Conservation (phyloP, 2,113 vertebrate species). For the Ornithorhynchus anatinus region DNA sequence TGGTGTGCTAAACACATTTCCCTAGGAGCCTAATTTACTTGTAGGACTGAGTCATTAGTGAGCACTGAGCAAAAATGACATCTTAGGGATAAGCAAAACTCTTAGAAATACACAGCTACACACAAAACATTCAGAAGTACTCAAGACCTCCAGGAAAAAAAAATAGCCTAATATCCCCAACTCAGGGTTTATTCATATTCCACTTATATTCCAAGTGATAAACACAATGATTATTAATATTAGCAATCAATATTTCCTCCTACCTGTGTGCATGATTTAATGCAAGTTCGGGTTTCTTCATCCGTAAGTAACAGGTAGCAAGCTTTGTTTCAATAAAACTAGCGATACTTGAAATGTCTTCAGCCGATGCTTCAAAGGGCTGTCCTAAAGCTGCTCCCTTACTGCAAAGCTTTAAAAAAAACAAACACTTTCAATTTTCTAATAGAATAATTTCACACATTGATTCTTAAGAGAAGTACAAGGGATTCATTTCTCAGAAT, state of each 20-base stretch:
- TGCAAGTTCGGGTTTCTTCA: conserved; percentile 68
- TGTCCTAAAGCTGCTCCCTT: conserved; percentile 63
- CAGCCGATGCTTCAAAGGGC: conserved; percentile 56
- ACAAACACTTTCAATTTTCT: neutral
- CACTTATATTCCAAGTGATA: too few species aligned
- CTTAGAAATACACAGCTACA: too few species aligned
- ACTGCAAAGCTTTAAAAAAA: conserved; percentile 67
- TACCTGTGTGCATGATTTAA: conserved; percentile 75
- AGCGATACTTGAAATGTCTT: conserved; percentile 67
- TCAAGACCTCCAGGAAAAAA: too few species aligned
- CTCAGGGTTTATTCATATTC: too few species aligned
- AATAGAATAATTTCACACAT: conserved; percentile 5
- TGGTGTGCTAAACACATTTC: too few species aligned
- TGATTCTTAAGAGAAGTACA: conserved; percentile 18
- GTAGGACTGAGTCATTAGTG: too few species aligned
- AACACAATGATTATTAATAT: too few species aligned
- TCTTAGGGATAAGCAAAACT: too few species aligned
- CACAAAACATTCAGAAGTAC: too few species aligned
- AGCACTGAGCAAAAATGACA: too few species aligned
- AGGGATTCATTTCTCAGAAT: neutral
- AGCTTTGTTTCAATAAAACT: conserved; percentile 75
- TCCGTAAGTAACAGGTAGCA: conserved; percentile 69
- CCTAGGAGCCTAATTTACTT: too few species aligned
- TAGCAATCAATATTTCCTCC: conserved; percentile 38
- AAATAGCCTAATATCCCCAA: too few species aligned